Conservation (phyloP, 1,140 invertebrate species). For the Ylistrum balloti region DNA sequence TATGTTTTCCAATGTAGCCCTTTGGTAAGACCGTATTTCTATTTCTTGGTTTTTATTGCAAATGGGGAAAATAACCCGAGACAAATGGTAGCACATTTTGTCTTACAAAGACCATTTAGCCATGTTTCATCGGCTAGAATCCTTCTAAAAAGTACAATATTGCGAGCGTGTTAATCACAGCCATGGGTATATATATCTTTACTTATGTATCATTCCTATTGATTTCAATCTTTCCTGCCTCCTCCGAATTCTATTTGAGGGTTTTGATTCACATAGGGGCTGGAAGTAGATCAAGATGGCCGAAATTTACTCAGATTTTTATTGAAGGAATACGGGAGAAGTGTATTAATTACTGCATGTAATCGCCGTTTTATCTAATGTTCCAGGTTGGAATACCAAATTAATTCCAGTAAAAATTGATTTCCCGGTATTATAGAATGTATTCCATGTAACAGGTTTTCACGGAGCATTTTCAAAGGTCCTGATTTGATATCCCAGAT, state of each 20-base stretch:
- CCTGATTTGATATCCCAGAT: too few species aligned
- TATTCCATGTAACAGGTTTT: slow-evolving; percentile 11
- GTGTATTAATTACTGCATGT: background rate
- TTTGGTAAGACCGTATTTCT: background rate
- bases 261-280: slow-evolving; percentile 11
- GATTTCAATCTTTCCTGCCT: background rate
- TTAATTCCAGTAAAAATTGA: background rate
- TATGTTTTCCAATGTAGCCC: background rate
- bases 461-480: background rate
- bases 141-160: background rate
- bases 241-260: background rate
- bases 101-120: background rate
- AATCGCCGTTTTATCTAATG: background rate
- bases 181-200: background rate
- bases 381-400: background rate
- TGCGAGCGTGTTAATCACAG: background rate
- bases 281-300: background rate
- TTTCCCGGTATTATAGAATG: too few species aligned
- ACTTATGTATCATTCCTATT: background rate
- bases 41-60: background rate
- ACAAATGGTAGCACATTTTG: background rate
- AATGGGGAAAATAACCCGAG: background rate
- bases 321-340: background rate
- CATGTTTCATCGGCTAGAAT: background rate
- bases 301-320: background rate